Base-by-base conservation (phyloP, 2,888 invertebrate genomes). In the Caenorhabditis sp. region DNA sequence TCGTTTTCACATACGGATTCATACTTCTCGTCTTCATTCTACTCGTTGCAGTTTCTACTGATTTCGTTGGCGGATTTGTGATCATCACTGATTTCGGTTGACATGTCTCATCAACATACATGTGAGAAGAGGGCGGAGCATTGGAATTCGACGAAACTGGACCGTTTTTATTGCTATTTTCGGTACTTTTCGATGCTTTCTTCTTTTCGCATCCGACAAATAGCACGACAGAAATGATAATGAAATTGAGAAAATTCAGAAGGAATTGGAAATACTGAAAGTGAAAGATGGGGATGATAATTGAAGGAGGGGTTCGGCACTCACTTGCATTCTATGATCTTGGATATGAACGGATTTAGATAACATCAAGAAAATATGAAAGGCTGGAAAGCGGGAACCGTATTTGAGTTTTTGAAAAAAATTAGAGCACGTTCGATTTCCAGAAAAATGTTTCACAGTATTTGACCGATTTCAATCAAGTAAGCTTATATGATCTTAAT, bases 101-200 rank as follows among this genome's bases (percentile, higher is more conserved):
- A 61, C 35, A 61, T 41, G 63, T 28, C n/a, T n/a, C 22, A 59
- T 59, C 59, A 7, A 59, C 59, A 22, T 59, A 59, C 35, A 59
- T 59, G 38, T 59, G 59, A 59, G 59, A 59, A 38, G 59, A 59
- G 7, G 59, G 22, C 3, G 59, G 59, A 38, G 35, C 22, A 31
- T 38, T 38, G 3, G 22, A 10, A 38, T 54, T 54, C 14, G 54
- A 12, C 14, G 54, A 7, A 12, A 3, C 54, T 26, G 31, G 8
- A n/a, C 38, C 12, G 7, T 59, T 59, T 38, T 59, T 59, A 10
- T 16, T 38, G 5, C 12, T 7, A 59, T 14, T 59, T 22, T 59
- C 22, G 1, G 31, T 14, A 38, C 16, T 28, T 63, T 58, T 58
- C 12, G 61, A 19, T 63, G 44, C 44, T 19, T 63, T 26, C n/a